Base-by-base conservation (phyloP, 1,140 invertebrate genomes). In the Dendroctonus ponderosae region DNA sequence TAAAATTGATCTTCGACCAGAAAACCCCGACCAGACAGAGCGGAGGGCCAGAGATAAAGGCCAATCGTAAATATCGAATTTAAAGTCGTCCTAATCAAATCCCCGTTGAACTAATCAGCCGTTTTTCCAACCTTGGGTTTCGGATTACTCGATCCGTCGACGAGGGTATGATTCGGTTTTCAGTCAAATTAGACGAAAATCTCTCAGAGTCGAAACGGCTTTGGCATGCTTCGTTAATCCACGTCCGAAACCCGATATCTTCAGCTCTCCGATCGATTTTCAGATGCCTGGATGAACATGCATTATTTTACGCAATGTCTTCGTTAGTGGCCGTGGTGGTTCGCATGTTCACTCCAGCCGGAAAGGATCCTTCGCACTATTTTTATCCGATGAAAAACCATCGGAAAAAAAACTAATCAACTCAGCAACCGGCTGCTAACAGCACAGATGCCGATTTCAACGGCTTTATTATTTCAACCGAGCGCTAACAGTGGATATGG, bases 131-230 rank as follows among this genome's bases (percentile, higher is more conserved):
- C 44, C 59, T 48, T 42, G 11, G 50, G 59, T 61, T 58, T 67
- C 66, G 43, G 43, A 60, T 67, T 67, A 67, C 66, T 50, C 52
- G 52, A 42, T 58, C 39, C 58, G n/a, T 49, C 11, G 58, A 12
- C 56, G 38, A 52, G 56, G 40, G 59, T 67, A 60, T 51, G 66
- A 67, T 67, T 67, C 66, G 66, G 66, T 67, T 67, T 67, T 62
- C 66, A 67, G 66, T 59, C 66, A 67, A 67, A 67, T 67, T 67
- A 67, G 66, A 67, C 66, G 58, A 67, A 62, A 62, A 42, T 67
- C 59, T 67, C 62, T 67, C 37, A 12, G 50, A 54, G 60, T 67
- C 66, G 58, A 38, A 62, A 67, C 43, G 66, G 59, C 66, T 67
- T 67, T 67, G 52, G 52, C 58, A 67, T 60, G 66, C 66, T 67